Evolutionary conservation across 2,113 vertebrate genomes (phyloP).

Genomic region (Sylvilagus bachmani): DNA sequence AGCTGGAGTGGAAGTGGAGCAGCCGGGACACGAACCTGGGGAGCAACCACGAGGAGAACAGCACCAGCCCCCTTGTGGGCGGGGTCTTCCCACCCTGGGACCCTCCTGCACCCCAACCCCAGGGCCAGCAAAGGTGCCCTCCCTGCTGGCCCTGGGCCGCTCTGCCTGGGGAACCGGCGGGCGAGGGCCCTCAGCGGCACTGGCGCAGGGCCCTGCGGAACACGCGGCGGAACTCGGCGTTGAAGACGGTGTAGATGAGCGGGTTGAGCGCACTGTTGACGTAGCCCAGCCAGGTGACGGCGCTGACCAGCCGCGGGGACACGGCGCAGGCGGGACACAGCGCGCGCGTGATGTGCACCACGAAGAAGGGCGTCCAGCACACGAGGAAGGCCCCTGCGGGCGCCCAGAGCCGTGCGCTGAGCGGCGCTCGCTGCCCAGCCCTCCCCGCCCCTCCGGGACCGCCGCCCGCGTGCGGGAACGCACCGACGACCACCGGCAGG

Average conservation of each 20-base stretch:
- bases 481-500: constrained; percentile 95
- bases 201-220: constrained; percentile 92
- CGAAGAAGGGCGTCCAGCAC: constrained; percentile 98
- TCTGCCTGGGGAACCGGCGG: no score
- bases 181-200: constrained; percentile 82
- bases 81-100: background rate
- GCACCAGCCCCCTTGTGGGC: no score
- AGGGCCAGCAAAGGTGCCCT: background rate
- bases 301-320: constrained; percentile 92
- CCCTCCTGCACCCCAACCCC: no score
- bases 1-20: no score
- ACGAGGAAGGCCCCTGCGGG: constrained; percentile 94
- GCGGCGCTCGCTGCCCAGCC: no score
- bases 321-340: constrained; percentile 92
- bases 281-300: constrained; percentile 97
- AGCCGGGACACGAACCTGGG: no score
- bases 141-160: background rate
- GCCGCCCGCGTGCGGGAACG: constrained; percentile 88
- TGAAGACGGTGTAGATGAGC: constrained; percentile 96
- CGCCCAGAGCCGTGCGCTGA: background rate
- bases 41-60: no score
- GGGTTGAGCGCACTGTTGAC: constrained; percentile 98
- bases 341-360: constrained; percentile 94
- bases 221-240: constrained; percentile 94
- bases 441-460: background rate